phyloP scores from a whole-genome alignment of 1,140 invertebrate genomes.

The Drosophila insularis region DNA sequence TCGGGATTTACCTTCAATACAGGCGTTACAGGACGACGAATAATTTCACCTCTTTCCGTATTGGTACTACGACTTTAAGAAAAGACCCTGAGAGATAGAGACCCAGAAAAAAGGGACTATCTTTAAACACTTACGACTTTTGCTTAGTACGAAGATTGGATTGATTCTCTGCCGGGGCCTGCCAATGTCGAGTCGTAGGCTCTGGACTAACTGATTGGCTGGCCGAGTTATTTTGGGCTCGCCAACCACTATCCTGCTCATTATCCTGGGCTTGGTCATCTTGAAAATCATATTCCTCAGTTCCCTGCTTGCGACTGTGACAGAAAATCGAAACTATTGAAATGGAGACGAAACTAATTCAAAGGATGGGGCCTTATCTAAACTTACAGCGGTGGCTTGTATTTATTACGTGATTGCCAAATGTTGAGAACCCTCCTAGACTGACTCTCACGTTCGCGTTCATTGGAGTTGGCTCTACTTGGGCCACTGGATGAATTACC shows the following conservation, averaged over 20 bases:
- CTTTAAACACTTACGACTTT: slow-evolving; percentile 64
- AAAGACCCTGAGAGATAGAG: slow-evolving; percentile 14
- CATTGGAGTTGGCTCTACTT: slow-evolving; percentile 70
- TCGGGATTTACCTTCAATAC: slow-evolving; percentile 67
- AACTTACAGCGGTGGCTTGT: slow-evolving; percentile 69
- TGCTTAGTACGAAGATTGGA: slow-evolving; percentile 57
- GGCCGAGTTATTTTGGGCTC: slow-evolving; percentile 34
- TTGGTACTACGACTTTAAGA: slow-evolving; percentile 67
- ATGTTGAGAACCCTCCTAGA: slow-evolving; percentile 60
- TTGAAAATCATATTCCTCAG: slow-evolving; percentile 68
- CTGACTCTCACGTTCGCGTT: slow-evolving; percentile 52
- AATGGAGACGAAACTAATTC: too few relatives aligned
- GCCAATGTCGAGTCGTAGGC: slow-evolving; percentile 21
- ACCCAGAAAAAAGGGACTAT: neutral
- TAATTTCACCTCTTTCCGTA: slow-evolving; percentile 62
- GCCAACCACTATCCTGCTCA: slow-evolving; percentile 63
- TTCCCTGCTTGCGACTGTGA: slow-evolving; percentile 60
- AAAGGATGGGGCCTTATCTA: neutral
- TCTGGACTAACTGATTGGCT: slow-evolving; percentile 49
- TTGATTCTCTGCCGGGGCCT: slow-evolving; percentile 41
- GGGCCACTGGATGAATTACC: slow-evolving; percentile 65
- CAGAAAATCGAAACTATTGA: too few relatives aligned
- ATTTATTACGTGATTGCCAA: slow-evolving; percentile 65
- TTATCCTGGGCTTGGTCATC: slow-evolving; percentile 20
- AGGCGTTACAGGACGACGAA: slow-evolving; percentile 73